Evolutionary conservation across 2,113 vertebrate species (phyloP).

Genomic region (Apus apus): DNA sequence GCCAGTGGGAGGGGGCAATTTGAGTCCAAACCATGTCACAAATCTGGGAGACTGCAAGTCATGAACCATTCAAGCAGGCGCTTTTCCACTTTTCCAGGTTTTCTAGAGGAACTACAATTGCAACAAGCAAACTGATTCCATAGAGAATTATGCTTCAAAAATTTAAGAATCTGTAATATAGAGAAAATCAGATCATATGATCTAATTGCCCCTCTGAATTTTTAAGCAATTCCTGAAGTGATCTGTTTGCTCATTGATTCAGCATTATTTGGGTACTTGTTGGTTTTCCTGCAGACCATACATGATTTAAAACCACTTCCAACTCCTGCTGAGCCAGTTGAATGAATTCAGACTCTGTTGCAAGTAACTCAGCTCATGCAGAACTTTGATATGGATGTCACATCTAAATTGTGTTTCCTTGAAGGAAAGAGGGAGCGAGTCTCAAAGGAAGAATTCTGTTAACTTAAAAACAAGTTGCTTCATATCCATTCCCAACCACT

Average conservation of each 20-base stretch:
- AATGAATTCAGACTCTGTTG: not conserved
- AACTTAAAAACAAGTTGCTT: not conserved
- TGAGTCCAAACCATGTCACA: not conserved
- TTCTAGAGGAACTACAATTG: not conserved
- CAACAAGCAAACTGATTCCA: not conserved
- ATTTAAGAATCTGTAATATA: not conserved
- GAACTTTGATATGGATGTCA: not conserved
- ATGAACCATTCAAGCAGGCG: not conserved
- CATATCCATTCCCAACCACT: not conserved
- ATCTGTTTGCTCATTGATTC: rapidly evolving
- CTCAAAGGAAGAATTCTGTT: not conserved
- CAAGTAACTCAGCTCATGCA: not conserved
- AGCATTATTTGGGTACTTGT: not conserved
- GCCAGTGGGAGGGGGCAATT: rapidly evolving
- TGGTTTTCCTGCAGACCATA: not conserved
- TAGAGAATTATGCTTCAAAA: not conserved
- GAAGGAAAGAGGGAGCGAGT: not conserved
- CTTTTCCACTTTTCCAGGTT: not conserved
- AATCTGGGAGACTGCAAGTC: not conserved
- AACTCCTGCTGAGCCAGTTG: not conserved
- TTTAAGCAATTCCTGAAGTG: not conserved
- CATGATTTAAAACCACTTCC: not conserved
- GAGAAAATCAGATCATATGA: not conserved
- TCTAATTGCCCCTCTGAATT: not conserved
- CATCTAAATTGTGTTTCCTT: not conserved